Conservation (phyloP, 2,797 vertebrate species). For the Anas bahamensis region DNA sequence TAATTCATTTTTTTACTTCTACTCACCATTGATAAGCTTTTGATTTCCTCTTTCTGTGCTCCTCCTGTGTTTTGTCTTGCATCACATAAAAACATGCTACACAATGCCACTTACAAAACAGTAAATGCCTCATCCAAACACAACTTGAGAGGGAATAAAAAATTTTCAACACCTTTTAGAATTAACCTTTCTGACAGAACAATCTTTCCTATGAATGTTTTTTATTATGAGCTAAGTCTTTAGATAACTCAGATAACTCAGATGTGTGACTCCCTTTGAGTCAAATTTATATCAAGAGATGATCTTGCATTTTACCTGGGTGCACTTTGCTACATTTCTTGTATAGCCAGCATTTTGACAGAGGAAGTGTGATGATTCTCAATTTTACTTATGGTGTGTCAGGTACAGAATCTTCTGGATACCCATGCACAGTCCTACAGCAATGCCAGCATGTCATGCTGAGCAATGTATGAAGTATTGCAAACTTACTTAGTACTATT, state of each 20-base stretch:
- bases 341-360: not conserved
- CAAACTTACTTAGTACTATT: not conserved
- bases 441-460: not conserved
- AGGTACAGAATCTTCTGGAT: not conserved
- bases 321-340: not conserved
- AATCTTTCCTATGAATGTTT: not conserved
- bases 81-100: not conserved
- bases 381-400: not conserved
- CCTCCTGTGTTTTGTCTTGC: not conserved
- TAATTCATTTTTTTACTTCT: not conserved
- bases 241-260: not conserved
- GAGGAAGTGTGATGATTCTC: not conserved
- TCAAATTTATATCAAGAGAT: not conserved
- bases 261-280: not conserved
- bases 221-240: not conserved
- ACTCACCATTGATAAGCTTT: not conserved
- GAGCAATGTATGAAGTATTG: not conserved
- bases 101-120: not conserved
- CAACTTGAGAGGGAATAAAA: not conserved
- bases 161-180: not conserved
- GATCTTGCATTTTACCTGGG: not conserved
- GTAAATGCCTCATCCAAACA: not conserved
- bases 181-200: not conserved
- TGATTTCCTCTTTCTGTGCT: not conserved
- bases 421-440: not conserved